Evolutionary conservation across 2,888 invertebrate species (phyloP).

Genomic region (Platerodrilus igneus): DNA sequence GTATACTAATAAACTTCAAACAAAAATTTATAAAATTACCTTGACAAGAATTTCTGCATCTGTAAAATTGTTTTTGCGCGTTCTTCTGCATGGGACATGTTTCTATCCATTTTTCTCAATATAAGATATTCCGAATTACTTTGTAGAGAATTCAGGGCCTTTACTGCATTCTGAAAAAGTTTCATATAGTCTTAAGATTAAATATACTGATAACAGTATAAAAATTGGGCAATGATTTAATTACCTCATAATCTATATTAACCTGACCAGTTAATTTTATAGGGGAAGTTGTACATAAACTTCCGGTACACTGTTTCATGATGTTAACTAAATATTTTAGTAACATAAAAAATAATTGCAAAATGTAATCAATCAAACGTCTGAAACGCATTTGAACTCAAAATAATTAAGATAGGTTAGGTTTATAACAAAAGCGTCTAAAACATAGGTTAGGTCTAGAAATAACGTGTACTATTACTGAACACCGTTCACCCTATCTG

Average conservation of each 20-base stretch:
- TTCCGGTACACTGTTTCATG: conserved; percentile 4
- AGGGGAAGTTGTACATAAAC: background rate
- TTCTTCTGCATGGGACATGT: conserved; percentile 38
- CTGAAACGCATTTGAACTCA: too few relatives aligned
- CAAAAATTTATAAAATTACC: conserved; percentile 36
- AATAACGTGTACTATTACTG: too few relatives aligned
- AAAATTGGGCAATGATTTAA: too few relatives aligned
- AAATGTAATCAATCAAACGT: background rate
- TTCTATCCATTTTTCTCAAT: conserved; percentile 46
- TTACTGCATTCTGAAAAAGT: conserved; percentile 58
- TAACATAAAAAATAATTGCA: conserved; percentile 4
- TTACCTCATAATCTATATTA: conserved; percentile 20
- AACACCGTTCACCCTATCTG: too few relatives aligned
- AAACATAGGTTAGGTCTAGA: too few relatives aligned
- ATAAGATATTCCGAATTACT: conserved; percentile 63
- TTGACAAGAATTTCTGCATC: conserved; percentile 55
- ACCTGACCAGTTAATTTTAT: background rate
- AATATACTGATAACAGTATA: conserved; percentile 2
- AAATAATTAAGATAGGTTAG: too few relatives aligned
- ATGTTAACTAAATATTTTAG: background rate
- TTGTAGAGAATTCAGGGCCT: conserved; percentile 65
- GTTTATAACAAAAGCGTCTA: too few relatives aligned
- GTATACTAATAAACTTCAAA: too few relatives aligned
- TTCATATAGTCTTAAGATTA: background rate
- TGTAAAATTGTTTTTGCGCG: conserved; percentile 39